Percentiles rank a stretch among this genome's conserved stretches.
phyloP scores from a whole-genome alignment of 2,797 vertebrate species.

The Falco biarmicus region DNA sequence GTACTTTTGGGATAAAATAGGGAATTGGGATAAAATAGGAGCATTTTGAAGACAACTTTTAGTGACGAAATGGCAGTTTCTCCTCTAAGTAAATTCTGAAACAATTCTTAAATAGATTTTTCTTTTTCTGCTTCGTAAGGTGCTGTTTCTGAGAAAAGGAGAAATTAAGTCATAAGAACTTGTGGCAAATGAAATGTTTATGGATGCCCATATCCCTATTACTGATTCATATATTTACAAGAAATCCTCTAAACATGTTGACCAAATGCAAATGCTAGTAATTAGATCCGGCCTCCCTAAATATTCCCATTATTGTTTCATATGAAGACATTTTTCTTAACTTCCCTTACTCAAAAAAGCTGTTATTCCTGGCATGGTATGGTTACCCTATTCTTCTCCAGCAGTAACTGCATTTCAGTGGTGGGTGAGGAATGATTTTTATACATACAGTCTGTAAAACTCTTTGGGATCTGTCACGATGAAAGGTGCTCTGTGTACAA shows the following conservation, averaged over 20 bases:
- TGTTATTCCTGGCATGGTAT: constrained; percentile 41
- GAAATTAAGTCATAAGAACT: neutral
- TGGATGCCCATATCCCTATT: neutral
- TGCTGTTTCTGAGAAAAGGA: neutral
- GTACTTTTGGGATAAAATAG: no score
- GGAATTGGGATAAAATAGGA: neutral
- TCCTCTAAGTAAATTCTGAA: neutral
- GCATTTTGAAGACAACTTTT: neutral
- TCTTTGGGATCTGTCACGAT: constrained; percentile 23
- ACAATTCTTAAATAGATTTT: neutral
- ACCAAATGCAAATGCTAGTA: constrained; percentile 39
- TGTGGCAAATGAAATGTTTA: neutral
- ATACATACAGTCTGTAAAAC: constrained; percentile 1
- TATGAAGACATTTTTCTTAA: neutral
- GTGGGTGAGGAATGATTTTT: constrained; percentile 23
- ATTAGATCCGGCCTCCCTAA: neutral
- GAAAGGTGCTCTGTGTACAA: constrained; percentile 49
- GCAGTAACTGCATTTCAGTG: constrained; percentile 26
- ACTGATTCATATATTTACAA: constrained; percentile 15
- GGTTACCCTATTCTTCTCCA: constrained; percentile 30
- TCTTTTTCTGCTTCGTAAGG: neutral
- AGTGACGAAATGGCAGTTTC: neutral
- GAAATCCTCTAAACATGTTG: neutral
- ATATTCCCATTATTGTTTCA: constrained; percentile 56
- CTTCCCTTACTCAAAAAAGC: constrained; percentile 35